Conservation (phyloP, 2,113 vertebrate species). For the Puntigrus tetrazona region DNA sequence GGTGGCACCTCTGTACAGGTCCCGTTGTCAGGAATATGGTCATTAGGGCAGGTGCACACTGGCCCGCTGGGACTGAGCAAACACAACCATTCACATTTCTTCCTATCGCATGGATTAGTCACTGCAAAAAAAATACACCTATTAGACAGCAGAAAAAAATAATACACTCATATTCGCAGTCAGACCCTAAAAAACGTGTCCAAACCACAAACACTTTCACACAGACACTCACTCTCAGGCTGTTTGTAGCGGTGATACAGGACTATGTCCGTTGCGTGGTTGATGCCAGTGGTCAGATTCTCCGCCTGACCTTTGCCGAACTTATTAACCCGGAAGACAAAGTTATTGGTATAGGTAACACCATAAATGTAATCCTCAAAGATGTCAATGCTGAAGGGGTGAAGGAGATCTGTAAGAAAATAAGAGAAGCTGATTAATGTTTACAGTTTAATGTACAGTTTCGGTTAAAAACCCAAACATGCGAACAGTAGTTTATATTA, state of each 20-base stretch:
- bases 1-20: conserved; percentile 84
- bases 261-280: conserved; percentile 92
- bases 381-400: conserved; percentile 97
- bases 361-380: conserved; percentile 98
- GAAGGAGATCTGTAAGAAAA: conserved; percentile 82
- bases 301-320: conserved; percentile 87
- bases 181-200: neutral
- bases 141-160: neutral
- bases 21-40: conserved; percentile 87
- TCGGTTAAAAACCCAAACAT: neutral
- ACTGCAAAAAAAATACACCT: conserved; percentile 70
- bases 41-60: conserved; percentile 93
- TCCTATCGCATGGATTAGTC: conserved; percentile 94
- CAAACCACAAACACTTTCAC: too few species aligned
- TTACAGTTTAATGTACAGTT: neutral
- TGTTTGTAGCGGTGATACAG: conserved; percentile 96
- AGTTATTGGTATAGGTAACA: conserved; percentile 94
- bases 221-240: conserved; percentile 82
- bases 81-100: conserved; percentile 97
- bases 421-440: neutral
- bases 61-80: conserved; percentile 94
- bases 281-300: conserved; percentile 91
- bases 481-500: neutral
- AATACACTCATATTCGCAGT: neutral
- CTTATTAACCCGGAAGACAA: conserved; percentile 96